These are phyloP conservation scores for Tachysurus vachellii DNA, from an alignment of 2,113 vertebrate species.

Conservation along the genomic window DNA sequence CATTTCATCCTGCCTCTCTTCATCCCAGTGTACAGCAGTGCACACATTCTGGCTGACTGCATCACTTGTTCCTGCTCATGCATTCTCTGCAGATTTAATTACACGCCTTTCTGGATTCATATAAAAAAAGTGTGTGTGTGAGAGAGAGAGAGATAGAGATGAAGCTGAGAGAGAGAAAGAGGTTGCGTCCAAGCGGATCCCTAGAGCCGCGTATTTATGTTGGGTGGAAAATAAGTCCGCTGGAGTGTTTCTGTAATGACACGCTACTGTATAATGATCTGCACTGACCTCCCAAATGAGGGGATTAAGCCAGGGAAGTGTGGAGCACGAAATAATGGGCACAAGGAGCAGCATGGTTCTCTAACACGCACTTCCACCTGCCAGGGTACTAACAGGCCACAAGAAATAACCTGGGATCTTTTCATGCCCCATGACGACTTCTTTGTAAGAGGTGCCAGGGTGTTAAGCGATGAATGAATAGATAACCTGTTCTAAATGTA, in stretches of 20 bases:
- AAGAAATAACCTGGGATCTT: background rate
- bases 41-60: slow-evolving; percentile 69
- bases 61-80: slow-evolving; percentile 71
- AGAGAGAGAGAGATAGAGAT: slow-evolving; percentile 6
- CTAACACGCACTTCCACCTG: slow-evolving; percentile 61
- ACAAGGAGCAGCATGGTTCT: slow-evolving; percentile 43
- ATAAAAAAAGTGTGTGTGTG: slow-evolving; percentile 52
- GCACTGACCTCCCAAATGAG: slow-evolving; percentile 74
- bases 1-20: slow-evolving; percentile 65
- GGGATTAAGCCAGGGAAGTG: slow-evolving; percentile 72
- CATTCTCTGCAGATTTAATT: slow-evolving; percentile 74
- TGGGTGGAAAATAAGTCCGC: slow-evolving; percentile 64
- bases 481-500: background rate
- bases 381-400: slow-evolving; percentile 55
- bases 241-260: slow-evolving; percentile 71
- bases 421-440: slow-evolving; percentile 11
- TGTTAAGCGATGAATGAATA: no score
- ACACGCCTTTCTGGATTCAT: slow-evolving; percentile 72
- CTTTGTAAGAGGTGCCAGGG: background rate
- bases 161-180: slow-evolving; percentile 23
- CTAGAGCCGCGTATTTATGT: slow-evolving; percentile 74
- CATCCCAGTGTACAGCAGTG: slow-evolving; percentile 69
- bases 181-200: slow-evolving; percentile 55
- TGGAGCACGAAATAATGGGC: slow-evolving; percentile 67
- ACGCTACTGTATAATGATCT: slow-evolving; percentile 72